phyloP scores from a whole-genome alignment of 2,888 invertebrate species.

The Harpagoxenus sublaevis region DNA sequence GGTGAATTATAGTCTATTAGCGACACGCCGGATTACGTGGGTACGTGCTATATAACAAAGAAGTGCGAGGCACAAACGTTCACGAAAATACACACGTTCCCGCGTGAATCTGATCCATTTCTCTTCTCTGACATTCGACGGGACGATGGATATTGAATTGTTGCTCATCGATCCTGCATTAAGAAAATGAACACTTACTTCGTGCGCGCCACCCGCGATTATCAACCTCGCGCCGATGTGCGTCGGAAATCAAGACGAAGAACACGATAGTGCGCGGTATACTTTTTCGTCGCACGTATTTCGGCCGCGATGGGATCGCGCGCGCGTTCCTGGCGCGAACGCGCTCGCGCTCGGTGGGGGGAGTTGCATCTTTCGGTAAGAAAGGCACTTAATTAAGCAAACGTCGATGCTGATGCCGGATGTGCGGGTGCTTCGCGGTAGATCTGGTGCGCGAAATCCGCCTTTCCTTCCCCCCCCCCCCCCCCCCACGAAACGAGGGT shows the following conservation, averaged over 20 bases:
- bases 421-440: conserved; percentile 1
- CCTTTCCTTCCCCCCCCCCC: neutral
- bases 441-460: conserved; percentile 4
- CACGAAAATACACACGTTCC: neutral
- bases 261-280: neutral
- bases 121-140: neutral
- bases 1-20: conserved; percentile 18
- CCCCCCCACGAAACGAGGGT: neutral
- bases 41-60: neutral
- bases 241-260: conserved; percentile 13
- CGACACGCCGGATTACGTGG: neutral
- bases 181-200: neutral
- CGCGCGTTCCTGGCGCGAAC: neutral
- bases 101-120: neutral
- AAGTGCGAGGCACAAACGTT: neutral
- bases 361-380: conserved; percentile 27
- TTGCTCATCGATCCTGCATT: conserved; percentile 2
- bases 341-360: neutral
- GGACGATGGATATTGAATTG: neutral
- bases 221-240: conserved; percentile 7
- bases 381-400: conserved; percentile 61
- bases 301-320: too few relatives aligned
- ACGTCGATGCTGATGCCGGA: conserved; percentile 72
- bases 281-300: conserved; percentile 14
- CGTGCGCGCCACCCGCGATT: neutral